Conservation (phyloP, 2,113 vertebrate genomes). For the Sander vitreus region DNA sequence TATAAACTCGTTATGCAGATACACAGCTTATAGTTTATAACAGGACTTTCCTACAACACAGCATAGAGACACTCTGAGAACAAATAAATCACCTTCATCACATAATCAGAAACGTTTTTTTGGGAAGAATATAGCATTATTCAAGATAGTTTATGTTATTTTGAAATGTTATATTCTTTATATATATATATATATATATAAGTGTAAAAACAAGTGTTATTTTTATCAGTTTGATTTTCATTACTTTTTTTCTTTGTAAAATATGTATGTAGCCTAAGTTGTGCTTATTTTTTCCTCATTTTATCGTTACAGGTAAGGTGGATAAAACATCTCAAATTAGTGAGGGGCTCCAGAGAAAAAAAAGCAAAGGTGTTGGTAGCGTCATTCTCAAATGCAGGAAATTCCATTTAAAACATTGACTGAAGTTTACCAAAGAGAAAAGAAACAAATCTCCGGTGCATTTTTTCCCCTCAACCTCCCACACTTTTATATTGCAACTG, state of each 20-base stretch:
- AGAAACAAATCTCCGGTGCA: slow-evolving; percentile 51
- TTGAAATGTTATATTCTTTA: not conserved
- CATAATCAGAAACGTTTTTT: not conserved
- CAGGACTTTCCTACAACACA: not conserved
- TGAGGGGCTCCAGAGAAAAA: not conserved
- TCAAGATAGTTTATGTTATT: not conserved
- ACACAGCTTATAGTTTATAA: slow-evolving; percentile 41
- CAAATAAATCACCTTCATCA: not conserved
- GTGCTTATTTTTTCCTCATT: not conserved
- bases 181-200: too few relatives aligned
- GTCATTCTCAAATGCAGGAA: slow-evolving; percentile 18
- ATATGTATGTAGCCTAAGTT: not conserved
- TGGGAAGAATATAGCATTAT: not conserved
- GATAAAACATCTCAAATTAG: not conserved
- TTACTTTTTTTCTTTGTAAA: not conserved
- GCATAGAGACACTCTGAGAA: not conserved
- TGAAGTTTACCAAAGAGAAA: slow-evolving; percentile 54
- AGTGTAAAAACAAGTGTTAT: not conserved
- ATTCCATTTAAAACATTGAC: slow-evolving; percentile 40
- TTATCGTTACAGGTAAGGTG: not conserved
- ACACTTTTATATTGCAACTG: slow-evolving; percentile 70
- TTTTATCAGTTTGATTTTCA: not conserved
- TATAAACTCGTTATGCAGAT: slow-evolving; percentile 66
- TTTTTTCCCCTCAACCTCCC: slow-evolving; percentile 76
- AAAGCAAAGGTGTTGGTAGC: not conserved